phyloP scores from a whole-genome alignment of 2,888 invertebrate genomes.

The Cataglyphis cursor region DNA sequence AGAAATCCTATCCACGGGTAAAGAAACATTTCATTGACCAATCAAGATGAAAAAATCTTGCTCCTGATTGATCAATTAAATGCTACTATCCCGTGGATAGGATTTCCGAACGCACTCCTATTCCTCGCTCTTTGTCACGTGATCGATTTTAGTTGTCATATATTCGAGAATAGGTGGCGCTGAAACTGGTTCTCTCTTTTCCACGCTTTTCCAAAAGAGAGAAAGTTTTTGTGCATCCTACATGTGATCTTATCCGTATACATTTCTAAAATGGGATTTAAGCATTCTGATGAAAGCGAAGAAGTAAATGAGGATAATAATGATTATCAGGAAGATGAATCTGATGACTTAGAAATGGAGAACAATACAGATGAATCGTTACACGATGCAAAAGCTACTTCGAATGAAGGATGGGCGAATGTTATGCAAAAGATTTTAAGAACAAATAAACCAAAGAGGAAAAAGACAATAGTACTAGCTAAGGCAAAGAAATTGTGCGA shows the following conservation, averaged over 20 bases:
- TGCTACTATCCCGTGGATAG: too few species aligned
- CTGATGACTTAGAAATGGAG: not conserved
- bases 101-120: too few species aligned
- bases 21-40: too few species aligned
- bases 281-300: too few species aligned
- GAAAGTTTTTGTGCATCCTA: not conserved
- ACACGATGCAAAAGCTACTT: constrained; percentile 56
- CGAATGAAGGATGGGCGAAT: constrained; percentile 93
- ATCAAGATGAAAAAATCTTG: too few species aligned
- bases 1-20: too few species aligned
- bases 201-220: not conserved
- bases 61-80: too few species aligned
- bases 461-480: constrained; percentile 92
- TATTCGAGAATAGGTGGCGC: not conserved
- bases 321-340: constrained; percentile 18
- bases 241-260: not conserved
- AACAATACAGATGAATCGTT: not conserved
- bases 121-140: not conserved
- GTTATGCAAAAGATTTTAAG: constrained; percentile 93
- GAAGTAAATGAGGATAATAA: constrained; percentile 1
- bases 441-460: constrained; percentile 91
- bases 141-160: not conserved
- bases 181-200: not conserved
- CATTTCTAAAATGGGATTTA: too few species aligned
- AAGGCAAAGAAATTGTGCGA: constrained; percentile 92